These are phyloP conservation scores for Neosalanx taihuensis DNA, from an alignment of 2,797 vertebrate species.

Conservation along the genomic window DNA sequence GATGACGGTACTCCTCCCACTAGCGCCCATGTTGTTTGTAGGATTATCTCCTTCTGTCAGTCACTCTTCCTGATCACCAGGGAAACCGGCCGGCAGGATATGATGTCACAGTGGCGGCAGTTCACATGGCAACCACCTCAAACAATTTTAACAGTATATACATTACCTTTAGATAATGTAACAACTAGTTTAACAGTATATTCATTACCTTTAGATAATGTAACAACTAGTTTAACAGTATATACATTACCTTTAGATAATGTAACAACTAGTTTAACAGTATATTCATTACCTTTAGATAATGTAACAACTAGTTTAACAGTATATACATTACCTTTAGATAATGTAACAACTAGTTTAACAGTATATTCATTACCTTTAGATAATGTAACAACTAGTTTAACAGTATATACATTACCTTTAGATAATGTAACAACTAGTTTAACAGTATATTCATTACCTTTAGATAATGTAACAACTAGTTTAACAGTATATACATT, in stretches of 20 bases:
- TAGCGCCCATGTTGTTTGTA: constrained; percentile 26
- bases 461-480: background rate
- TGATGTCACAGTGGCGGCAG: constrained; percentile 28
- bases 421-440: background rate
- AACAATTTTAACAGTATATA: background rate
- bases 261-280: background rate
- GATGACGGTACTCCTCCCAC: constrained; percentile 47
- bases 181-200: too few species aligned
- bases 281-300: too few species aligned
- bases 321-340: background rate
- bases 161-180: too few species aligned
- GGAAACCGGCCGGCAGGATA: constrained; percentile 49
- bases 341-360: background rate
- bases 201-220: too few species aligned
- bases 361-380: too few species aligned
- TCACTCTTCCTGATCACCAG: constrained; percentile 50
- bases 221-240: constrained; percentile 10
- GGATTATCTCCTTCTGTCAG: constrained; percentile 64
- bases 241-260: too few species aligned
- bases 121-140: constrained; percentile 46
- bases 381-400: too few species aligned
- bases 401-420: background rate
- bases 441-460: too few species aligned
- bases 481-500: background rate
- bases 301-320: constrained; percentile 13